These are phyloP conservation scores for Mormyrops attenuatus DNA, from an alignment of 2,797 vertebrate species.

Conservation along the genomic window DNA sequence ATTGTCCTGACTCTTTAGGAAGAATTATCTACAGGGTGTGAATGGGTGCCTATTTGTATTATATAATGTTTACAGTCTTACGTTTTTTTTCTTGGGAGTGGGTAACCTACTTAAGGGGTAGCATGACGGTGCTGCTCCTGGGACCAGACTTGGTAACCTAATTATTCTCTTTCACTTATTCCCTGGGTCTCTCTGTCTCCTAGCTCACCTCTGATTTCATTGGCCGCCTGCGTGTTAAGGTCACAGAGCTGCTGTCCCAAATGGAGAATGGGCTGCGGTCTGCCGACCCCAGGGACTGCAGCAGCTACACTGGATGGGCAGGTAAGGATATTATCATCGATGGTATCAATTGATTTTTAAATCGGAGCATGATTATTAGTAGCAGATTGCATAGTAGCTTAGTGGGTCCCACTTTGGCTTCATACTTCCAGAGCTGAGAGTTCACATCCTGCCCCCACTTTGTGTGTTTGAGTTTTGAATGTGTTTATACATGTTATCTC, in stretches of 20 bases:
- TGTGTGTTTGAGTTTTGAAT: not conserved
- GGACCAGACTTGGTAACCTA: not conserved
- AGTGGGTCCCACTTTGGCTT: not conserved
- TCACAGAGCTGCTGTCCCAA: slow-evolving; percentile 78
- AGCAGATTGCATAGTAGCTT: not conserved
- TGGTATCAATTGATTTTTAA: not conserved
- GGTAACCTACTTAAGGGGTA: not conserved
- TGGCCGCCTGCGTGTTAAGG: slow-evolving; percentile 71
- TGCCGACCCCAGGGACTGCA: slow-evolving; percentile 80
- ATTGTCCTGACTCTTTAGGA: not conserved
- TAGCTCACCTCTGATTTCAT: slow-evolving; percentile 81
- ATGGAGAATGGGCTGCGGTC: slow-evolving; percentile 84
- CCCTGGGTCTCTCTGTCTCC: slow-evolving; percentile 5
- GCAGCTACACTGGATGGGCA: slow-evolving; percentile 85
- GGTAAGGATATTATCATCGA: slow-evolving; percentile 56
- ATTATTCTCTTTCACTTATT: not conserved
- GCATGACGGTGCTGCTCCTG: not conserved
- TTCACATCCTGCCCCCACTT: not conserved
- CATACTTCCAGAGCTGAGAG: not conserved
- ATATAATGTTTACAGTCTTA: not conserved
- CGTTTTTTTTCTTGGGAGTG: not conserved
- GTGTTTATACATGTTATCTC: not conserved
- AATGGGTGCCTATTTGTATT: not conserved
- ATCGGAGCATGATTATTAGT: not conserved
- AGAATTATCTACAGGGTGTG: not conserved